Conservation (phyloP, 2,888 invertebrate species). For the Acleris literana region DNA sequence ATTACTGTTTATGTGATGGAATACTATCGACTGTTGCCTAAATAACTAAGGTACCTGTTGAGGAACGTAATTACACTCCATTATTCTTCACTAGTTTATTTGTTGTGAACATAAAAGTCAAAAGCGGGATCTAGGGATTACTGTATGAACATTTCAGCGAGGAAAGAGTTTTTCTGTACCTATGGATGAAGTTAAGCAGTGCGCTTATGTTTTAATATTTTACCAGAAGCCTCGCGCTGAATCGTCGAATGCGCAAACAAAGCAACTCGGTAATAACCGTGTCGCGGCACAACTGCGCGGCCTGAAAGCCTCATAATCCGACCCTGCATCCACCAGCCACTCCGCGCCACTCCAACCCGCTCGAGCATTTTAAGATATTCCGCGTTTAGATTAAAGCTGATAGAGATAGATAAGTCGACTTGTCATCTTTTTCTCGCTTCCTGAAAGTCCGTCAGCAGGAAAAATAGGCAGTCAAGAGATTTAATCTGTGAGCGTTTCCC, state of each 20-base stretch:
- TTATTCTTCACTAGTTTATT: not conserved
- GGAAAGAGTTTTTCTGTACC: conserved; percentile 48
- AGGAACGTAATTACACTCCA: not conserved
- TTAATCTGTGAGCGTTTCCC: conserved; percentile 77
- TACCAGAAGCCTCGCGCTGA: conserved; percentile 66
- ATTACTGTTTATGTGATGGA: conserved; percentile 81
- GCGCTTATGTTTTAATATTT: conserved; percentile 74
- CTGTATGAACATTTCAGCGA: conserved; percentile 39
- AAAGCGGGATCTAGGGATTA: conserved; percentile 36
- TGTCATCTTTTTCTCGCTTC: conserved; percentile 65
- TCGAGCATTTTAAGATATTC: conserved; percentile 67
- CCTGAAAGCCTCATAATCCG: conserved; percentile 74
- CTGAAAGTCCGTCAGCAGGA: conserved; percentile 60
- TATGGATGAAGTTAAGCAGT: conserved; percentile 52
- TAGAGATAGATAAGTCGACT: conserved; percentile 64
- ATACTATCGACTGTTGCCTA: conserved; percentile 46
- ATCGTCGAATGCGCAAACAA: conserved; percentile 74
- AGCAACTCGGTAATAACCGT: conserved; percentile 74
- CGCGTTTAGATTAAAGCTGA: conserved; percentile 68
- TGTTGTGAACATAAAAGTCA: conserved; percentile 11
- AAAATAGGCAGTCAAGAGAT: conserved; percentile 76
- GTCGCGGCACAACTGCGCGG: conserved; percentile 60
- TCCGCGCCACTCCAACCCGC: conserved; percentile 36
- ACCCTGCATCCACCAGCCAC: conserved; percentile 50
- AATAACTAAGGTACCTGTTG: conserved; percentile 8